phyloP scores from a whole-genome alignment of 2,113 vertebrate species.

The Caranx melampygus region DNA sequence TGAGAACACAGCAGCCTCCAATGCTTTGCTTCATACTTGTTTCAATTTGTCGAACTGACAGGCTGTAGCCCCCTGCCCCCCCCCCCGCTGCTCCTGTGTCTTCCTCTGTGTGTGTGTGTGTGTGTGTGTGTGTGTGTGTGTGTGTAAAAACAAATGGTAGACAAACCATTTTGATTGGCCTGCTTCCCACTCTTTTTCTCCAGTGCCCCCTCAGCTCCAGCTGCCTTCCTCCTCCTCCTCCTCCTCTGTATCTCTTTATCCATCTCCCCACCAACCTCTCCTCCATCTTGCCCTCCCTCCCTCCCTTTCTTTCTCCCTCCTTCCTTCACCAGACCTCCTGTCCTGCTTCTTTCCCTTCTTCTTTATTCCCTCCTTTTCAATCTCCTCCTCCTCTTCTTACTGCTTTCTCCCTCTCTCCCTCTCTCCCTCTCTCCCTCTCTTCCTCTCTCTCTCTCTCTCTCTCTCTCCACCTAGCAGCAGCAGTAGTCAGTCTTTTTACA shows the following conservation, averaged over 20 bases:
- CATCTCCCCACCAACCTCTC: not conserved
- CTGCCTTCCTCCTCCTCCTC: slow-evolving; percentile 41
- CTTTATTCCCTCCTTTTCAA: not conserved
- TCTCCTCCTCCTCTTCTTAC: not conserved
- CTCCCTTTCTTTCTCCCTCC: slow-evolving; percentile 7
- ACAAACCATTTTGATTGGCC: slow-evolving; percentile 39
- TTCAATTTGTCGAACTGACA: slow-evolving; percentile 58
- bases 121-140: slow-evolving; percentile 20
- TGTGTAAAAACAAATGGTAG: not conserved
- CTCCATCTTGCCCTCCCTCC: not conserved
- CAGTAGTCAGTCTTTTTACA: slow-evolving; percentile 47
- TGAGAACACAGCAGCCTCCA: slow-evolving; percentile 21
- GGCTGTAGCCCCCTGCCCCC: slow-evolving; percentile 8
- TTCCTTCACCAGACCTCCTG: not conserved
- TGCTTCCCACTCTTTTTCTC: slow-evolving; percentile 6
- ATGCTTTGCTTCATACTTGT: slow-evolving; percentile 26
- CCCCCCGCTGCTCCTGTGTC: not conserved
- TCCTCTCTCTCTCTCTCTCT: slow-evolving; percentile 72
- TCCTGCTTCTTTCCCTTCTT: slow-evolving; percentile 26
- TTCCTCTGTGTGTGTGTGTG: slow-evolving; percentile 9
- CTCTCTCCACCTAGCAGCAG: slow-evolving; percentile 71
- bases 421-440: slow-evolving; percentile 36
- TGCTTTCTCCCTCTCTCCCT: not conserved
- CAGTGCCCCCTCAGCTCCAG: slow-evolving; percentile 17
- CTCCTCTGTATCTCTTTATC: slow-evolving; percentile 19